Base-by-base conservation (phyloP, 2,797 vertebrate species). In the Vultur gryphus region DNA sequence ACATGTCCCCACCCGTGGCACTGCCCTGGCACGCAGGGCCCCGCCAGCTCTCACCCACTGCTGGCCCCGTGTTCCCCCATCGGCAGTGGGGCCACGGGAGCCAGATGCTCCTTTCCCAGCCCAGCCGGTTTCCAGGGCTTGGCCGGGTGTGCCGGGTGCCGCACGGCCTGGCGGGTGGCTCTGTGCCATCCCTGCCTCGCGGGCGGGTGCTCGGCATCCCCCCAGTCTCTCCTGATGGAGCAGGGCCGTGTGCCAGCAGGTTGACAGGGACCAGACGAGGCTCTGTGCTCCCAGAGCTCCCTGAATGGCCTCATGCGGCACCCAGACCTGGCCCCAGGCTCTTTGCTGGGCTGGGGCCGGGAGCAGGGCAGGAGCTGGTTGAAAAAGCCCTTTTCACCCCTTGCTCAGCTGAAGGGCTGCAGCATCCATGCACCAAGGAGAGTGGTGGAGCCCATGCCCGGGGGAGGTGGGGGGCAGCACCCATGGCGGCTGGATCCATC, bases 1-100 rank as follows among this genome's bases (percentile, higher is more conserved):
- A 94, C 90, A 77, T 7, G 39, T 43, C 95, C 94, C 92, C 96
- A 55, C 96, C 95, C 88, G 2, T 1, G 92, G 76, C 90, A 66
- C 90, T 72, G 93, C 78, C 73, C 77, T 65, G 65, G 41, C 77
- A 66, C 33, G 25, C 2, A 29, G 73, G 43, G 61, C 90, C 79
- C 85, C 0, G 15, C 52, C 79, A 25, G 73, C 54, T 35, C 90
- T 54, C 35, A 8, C 49, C 82, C 64, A 2, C 31, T 4, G 28
- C 84, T 57, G 3, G 21, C 21, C 91, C 72, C 1, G 7, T 10
- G 10, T 20, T 62, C 39, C 19, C 48, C 39, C 8, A 6, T 6
- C 9, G 2, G 39, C 73, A 4, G 11, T 0, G 2, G 20, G 57
- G 46, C 58, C 20, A 1, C 1, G 1, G 57, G 20, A 15, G 7